Evolutionary conservation across 2,797 vertebrate genomes (phyloP).

Genomic region (Clarias platycephalus): DNA sequence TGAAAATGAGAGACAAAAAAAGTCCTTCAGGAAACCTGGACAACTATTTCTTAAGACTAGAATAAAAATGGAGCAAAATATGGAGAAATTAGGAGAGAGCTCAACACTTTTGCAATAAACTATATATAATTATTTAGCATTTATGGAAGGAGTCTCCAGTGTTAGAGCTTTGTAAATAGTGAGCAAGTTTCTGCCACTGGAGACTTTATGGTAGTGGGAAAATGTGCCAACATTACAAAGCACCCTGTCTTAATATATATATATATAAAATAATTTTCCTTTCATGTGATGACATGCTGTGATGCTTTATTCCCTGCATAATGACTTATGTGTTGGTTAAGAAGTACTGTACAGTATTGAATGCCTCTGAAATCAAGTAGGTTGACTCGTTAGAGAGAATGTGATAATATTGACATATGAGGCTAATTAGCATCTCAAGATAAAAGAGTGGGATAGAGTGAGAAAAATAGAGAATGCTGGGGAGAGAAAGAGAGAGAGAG

Average conservation of each 20-base stretch:
- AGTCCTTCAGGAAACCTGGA: no score
- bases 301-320: background rate
- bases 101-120: no score
- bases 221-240: background rate
- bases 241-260: background rate
- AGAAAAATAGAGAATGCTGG: background rate
- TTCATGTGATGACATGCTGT: background rate
- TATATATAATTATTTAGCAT: background rate
- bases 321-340: background rate
- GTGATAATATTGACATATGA: conserved; percentile 30
- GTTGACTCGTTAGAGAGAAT: conserved; percentile 24
- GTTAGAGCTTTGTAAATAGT: background rate
- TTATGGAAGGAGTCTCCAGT: background rate
- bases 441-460: background rate
- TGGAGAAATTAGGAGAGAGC: no score
- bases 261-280: background rate
- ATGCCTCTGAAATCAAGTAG: conserved; percentile 13
- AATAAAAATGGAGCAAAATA: no score
- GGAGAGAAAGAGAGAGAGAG: background rate
- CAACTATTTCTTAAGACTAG: no score
- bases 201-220: background rate
- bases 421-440: conserved; percentile 35
- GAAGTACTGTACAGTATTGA: background rate
- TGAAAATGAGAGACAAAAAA: no score
- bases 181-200: background rate